phyloP scores from a whole-genome alignment of 2,113 vertebrate genomes.

The Misgurnus mizolepis region DNA sequence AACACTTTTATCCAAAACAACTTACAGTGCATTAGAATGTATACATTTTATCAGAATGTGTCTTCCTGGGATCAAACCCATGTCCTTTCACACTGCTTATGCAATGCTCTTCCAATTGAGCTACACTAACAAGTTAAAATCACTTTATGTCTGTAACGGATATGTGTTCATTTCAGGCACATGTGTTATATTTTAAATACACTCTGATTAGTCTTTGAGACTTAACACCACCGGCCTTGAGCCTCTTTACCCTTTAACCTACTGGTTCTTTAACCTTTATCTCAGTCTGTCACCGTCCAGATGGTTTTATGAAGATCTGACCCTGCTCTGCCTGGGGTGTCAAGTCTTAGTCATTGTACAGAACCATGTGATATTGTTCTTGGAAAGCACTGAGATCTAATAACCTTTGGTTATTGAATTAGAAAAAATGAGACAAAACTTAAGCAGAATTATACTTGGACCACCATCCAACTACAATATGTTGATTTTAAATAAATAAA shows the following conservation, averaged over 20 bases:
- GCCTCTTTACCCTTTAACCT: conserved; percentile 19
- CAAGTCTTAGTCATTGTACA: not conserved
- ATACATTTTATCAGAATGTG: no score
- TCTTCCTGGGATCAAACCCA: no score
- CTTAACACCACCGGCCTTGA: conserved; percentile 3
- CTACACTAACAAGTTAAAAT: not conserved
- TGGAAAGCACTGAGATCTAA: not conserved
- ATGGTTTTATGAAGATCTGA: not conserved
- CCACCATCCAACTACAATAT: no score
- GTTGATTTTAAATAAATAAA: no score
- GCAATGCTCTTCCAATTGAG: no score
- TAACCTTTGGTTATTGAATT: not conserved
- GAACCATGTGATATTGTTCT: not conserved
- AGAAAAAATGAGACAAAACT: not conserved
- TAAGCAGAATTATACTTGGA: not conserved
- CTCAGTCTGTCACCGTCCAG: conserved; percentile 3
- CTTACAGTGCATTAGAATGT: no score
- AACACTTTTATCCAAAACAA: no score
- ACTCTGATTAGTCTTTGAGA: not conserved
- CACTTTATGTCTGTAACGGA: not conserved
- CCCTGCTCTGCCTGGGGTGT: not conserved
- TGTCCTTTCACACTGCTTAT: no score
- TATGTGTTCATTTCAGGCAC: not conserved
- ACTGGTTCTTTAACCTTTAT: not conserved
- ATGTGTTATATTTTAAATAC: no score